A percentile compares a stretch with the other conserved stretches of the same genome.
Conservation (phyloP, 1,140 invertebrate genomes). For the Berghia stephanieae region DNA sequence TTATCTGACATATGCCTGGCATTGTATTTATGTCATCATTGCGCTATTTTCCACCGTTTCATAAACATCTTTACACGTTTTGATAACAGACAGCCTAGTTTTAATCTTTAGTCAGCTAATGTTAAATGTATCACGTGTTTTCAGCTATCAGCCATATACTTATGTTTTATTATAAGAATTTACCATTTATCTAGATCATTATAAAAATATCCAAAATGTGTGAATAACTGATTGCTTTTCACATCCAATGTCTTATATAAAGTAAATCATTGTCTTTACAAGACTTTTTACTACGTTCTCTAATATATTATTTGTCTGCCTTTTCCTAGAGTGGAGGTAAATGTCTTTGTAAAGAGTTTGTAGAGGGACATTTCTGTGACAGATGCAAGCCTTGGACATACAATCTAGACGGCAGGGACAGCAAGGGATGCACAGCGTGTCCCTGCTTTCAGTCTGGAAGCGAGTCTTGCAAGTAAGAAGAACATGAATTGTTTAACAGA, state of each 20-base stretch:
- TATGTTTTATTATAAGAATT: neutral
- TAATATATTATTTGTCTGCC: neutral
- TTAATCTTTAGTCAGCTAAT: too few species aligned
- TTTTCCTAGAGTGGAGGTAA: conserved; percentile 14
- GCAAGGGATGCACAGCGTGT: neutral
- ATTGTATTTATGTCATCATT: too few species aligned
- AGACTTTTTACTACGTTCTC: neutral
- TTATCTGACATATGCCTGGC: too few species aligned
- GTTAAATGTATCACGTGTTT: too few species aligned
- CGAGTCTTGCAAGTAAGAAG: conserved; percentile 14
- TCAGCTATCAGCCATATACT: neutral
- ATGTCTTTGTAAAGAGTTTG: conserved; percentile 23
- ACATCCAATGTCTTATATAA: neutral
- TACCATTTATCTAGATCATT: neutral
- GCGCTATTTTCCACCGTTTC: too few species aligned
- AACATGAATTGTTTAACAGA: neutral
- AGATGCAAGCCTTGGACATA: conserved; percentile 18
- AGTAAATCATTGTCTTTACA: neutral
- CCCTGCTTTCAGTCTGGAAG: conserved; percentile 7
- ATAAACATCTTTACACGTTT: too few species aligned
- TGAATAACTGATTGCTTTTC: neutral
- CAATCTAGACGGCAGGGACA: neutral
- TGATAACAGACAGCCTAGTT: too few species aligned
- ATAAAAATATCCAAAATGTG: neutral
- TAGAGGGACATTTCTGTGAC: conserved; percentile 25